Conservation (phyloP, 2,888 invertebrate genomes). For the Crossocerus cetratus region DNA sequence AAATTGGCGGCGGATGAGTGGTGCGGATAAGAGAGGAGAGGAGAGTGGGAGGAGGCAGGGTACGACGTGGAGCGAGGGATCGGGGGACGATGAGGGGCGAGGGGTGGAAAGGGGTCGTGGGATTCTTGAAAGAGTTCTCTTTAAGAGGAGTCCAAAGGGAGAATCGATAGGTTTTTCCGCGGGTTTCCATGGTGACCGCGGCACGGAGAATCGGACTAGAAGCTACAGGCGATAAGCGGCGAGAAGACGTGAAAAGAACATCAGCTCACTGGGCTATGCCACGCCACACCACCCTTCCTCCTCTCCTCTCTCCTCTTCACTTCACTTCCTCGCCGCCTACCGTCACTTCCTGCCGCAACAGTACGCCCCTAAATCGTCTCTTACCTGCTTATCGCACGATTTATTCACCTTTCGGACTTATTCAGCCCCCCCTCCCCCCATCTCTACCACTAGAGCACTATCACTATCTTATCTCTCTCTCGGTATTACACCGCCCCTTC, state of each 20-base stretch:
- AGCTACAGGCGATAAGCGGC: slow-evolving; percentile 69
- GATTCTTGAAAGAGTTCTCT: slow-evolving; percentile 74
- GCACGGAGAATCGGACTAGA: slow-evolving; percentile 68
- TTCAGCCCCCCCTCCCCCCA: background rate
- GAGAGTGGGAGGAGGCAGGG: background rate
- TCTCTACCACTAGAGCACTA: no score
- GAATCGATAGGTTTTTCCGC: slow-evolving; percentile 77
- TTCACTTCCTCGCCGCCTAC: slow-evolving; percentile 12
- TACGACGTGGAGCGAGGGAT: background rate
- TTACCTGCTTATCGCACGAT: slow-evolving; percentile 32
- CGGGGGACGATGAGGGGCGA: background rate
- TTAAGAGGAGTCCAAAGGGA: slow-evolving; percentile 73
- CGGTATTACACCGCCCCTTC: no score
- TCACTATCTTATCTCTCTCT: background rate
- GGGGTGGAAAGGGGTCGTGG: slow-evolving; percentile 55
- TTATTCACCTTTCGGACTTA: background rate
- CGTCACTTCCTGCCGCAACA: slow-evolving; percentile 34
- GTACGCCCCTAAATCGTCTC: slow-evolving; percentile 15
- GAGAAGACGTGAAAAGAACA: slow-evolving; percentile 71
- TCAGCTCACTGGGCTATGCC: slow-evolving; percentile 50
- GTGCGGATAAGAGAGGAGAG: slow-evolving; percentile 35
- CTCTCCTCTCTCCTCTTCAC: slow-evolving; percentile 18
- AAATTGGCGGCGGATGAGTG: slow-evolving; percentile 56
- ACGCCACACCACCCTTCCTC: slow-evolving; percentile 32
- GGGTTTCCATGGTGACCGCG: slow-evolving; percentile 77